Percentiles rank a stretch among this genome's conserved stretches.
These are phyloP conservation scores for Hippocampus zosterae DNA, from an alignment of 2,113 vertebrate species.

Conservation along the genomic window DNA sequence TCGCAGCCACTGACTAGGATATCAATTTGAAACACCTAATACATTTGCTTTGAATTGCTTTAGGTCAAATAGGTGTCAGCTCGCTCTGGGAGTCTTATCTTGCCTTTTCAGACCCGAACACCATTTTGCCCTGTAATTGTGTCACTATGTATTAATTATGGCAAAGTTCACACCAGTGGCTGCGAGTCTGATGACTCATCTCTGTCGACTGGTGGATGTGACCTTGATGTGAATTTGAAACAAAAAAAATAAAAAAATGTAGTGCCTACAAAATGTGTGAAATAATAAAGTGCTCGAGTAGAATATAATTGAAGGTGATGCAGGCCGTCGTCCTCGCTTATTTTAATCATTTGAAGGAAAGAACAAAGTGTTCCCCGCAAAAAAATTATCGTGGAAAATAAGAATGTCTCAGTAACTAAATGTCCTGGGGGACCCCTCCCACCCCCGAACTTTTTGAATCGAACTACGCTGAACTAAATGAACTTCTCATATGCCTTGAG, in stretches of 20 bases:
- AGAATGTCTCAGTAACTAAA: neutral
- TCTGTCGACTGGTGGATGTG: neutral
- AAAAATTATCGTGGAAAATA: neutral
- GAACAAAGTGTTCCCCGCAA: neutral
- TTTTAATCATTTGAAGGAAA: neutral
- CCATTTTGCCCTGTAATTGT: slow-evolving; percentile 1
- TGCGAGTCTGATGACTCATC: neutral
- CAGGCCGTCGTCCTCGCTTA: neutral
- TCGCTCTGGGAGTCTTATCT: slow-evolving; percentile 1
- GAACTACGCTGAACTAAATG: neutral
- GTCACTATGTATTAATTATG: neutral
- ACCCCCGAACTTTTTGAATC: neutral
- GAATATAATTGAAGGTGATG: neutral
- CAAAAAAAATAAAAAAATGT: neutral
- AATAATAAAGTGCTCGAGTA: neutral
- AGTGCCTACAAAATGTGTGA: neutral
- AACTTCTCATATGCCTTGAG: neutral
- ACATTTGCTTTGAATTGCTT: neutral
- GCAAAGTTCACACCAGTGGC: neutral
- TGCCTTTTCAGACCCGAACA: neutral
- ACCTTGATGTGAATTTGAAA: neutral
- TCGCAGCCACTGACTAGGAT: neutral
- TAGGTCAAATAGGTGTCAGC: slow-evolving; percentile 1
- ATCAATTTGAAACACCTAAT: slow-evolving; percentile 5
- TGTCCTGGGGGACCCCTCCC: neutral